A percentile compares a stretch with the other conserved stretches of the same genome.
These are phyloP conservation scores for Hybos culiciformis DNA, from an alignment of 2,888 invertebrate genomes.

Conservation along the genomic window DNA sequence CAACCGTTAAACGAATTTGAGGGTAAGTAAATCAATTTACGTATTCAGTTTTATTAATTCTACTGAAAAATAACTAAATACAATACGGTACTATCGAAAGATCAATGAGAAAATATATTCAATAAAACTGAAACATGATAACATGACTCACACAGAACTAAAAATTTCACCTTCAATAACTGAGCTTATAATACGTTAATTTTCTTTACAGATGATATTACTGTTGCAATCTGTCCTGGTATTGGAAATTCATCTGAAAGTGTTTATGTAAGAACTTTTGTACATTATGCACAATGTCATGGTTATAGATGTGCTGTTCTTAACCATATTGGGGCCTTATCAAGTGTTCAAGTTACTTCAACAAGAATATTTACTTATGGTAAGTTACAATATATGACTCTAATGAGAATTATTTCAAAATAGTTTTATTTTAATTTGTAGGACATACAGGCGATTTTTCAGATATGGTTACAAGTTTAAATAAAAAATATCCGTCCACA, in stretches of 20 bases:
- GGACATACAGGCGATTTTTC: conserved; percentile 82
- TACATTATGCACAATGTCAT: conserved; percentile 79
- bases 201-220: conserved; percentile 59
- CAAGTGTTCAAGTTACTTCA: conserved; percentile 72
- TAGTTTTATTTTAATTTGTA: conserved; percentile 26
- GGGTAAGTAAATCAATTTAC: conserved; percentile 39
- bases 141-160: neutral
- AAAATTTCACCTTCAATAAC: neutral
- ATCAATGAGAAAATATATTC: neutral
- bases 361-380: conserved; percentile 87
- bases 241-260: conserved; percentile 92
- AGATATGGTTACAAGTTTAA: conserved; percentile 64
- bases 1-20: conserved; percentile 63
- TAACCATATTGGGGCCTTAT: conserved; percentile 84
- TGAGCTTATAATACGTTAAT: neutral
- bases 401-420: conserved; percentile 6
- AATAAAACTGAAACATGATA: neutral
- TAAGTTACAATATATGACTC: conserved; percentile 33
- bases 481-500: conserved; percentile 58
- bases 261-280: conserved; percentile 85
- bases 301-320: conserved; percentile 87
- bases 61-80: neutral
- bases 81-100: neutral
- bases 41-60: neutral
- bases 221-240: conserved; percentile 79